Base-by-base conservation (phyloP, 2,113 vertebrate species). In the Centrocercus urophasianus region DNA sequence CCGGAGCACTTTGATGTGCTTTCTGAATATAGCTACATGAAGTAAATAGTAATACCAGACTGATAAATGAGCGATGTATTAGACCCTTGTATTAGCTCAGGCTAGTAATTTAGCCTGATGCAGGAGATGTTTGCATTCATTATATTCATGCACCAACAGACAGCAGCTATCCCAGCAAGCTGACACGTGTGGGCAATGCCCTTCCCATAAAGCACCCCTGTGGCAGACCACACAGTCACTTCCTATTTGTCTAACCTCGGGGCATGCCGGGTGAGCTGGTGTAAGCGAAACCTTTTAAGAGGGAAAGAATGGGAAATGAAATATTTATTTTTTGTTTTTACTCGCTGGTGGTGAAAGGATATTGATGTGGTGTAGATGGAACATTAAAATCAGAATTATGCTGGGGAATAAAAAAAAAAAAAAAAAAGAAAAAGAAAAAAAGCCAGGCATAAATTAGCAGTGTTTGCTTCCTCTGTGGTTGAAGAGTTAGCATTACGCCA, bases 61-160 rank as follows among this genome's bases (percentile, higher is more conserved):
- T 97, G 97, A 98, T 97, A 95, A 97, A 98, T 97, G 96, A 98
- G 91, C 60, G 2, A 45, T 25, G 87, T 83, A 82, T 93, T 95
- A 83, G 73, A 96, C 95, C 72, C 72, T 93, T 21, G 17, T 78
- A 83, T 95, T 95, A 97, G 91, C 92, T 95, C 92, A 96, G 90
- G 84, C 76, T 73, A 87, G 89, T 88, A 91, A 95, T 97, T 97
- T 96, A 97, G 90, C 96, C 93, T 88, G 94, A 94, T 91, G 64
- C 83, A 76, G 86, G 96, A 82, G 83, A 81, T 92, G 83, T 80
- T 94, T 92, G 75, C 87, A 47, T 95, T 89, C 72, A 93, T 91
- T 96, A 86, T 89, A 38, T 82, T 95, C 83, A 69, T 72, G 93
- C 66, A 88, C 69, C 82, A 38, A 90, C 60, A 95, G 95, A 84